A percentile compares a stretch with the other conserved stretches of the same genome.
Evolutionary conservation across 2,797 vertebrate genomes (phyloP).

Genomic region (Gila robusta): DNA sequence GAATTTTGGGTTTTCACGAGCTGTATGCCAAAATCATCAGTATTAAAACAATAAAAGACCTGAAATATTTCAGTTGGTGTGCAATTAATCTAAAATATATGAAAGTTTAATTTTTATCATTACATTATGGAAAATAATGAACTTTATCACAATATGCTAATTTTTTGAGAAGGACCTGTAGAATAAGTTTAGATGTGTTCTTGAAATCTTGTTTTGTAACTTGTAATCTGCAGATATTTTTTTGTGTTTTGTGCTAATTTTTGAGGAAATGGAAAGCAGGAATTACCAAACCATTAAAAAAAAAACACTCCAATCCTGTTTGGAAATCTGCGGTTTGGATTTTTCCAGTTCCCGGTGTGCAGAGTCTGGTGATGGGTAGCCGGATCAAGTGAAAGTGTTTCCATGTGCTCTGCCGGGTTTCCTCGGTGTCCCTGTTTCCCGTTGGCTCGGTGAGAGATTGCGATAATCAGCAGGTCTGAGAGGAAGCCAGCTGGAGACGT

Average conservation of each 20-base stretch:
- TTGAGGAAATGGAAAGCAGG: neutral
- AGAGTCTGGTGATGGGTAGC: constrained; percentile 10
- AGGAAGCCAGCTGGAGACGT: constrained; percentile 25
- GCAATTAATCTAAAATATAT: too few species aligned
- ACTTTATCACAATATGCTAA: too few species aligned
- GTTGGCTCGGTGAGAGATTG: constrained; percentile 35
- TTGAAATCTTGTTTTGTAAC: neutral
- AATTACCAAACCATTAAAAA: neutral
- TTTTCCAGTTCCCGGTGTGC: neutral
- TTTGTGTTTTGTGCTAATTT: neutral
- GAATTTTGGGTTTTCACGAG: too few species aligned
- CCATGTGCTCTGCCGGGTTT: constrained; percentile 17
- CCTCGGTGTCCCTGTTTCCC: neutral
- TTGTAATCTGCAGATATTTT: neutral
- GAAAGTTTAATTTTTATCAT: too few species aligned
- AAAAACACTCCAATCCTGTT: neutral
- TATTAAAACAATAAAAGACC: too few species aligned
- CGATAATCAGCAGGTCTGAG: constrained; percentile 45
- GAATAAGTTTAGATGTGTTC: neutral
- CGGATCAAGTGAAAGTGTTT: neutral
- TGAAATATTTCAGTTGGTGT: too few species aligned
- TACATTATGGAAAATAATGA: too few species aligned
- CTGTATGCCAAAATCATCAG: too few species aligned
- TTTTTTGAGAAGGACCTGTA: too few species aligned
- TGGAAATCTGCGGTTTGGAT: neutral